Evolutionary conservation across 2,888 invertebrate genomes (phyloP).

Genomic region (Ornithoptera priamus): DNA sequence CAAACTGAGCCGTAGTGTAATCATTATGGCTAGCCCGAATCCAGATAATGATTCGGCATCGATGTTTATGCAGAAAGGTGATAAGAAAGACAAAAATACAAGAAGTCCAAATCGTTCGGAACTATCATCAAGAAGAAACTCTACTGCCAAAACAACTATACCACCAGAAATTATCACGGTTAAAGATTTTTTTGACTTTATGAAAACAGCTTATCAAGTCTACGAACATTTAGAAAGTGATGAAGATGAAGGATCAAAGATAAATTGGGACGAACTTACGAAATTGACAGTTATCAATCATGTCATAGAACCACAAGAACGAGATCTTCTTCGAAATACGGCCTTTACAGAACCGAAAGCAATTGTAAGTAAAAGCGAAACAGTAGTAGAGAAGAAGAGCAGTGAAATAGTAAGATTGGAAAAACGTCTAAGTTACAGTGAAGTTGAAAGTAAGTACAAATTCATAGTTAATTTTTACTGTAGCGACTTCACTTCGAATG

Average conservation of each 20-base stretch:
- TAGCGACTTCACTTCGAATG: not conserved
- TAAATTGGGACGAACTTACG: constrained; percentile 77
- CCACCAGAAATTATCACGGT: constrained; percentile 83
- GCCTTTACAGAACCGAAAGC: constrained; percentile 56
- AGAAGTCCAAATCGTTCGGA: constrained; percentile 53
- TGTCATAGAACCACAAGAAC: constrained; percentile 69
- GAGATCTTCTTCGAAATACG: constrained; percentile 66
- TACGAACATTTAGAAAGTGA: constrained; percentile 71
- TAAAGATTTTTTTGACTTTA: constrained; percentile 85
- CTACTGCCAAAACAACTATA: constrained; percentile 43
- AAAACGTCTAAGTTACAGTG: constrained; percentile 65
- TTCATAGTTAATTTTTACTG: not conserved
- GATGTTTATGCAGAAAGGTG: constrained; percentile 65
- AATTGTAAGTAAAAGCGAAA: constrained; percentile 65
- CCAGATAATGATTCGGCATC: constrained; percentile 59
- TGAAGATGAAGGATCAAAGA: constrained; percentile 65
- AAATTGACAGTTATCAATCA: constrained; percentile 73
- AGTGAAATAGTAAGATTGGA: constrained; percentile 47
- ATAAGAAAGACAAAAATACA: constrained; percentile 44
- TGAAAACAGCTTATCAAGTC: constrained; percentile 87
- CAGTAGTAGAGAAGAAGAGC: constrained; percentile 51
- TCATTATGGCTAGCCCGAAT: constrained; percentile 61
- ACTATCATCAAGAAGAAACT: constrained; percentile 49
- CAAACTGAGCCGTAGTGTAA: constrained; percentile 29
- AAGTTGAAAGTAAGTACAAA: constrained; percentile 57